Evolutionary conservation across 2,888 invertebrate genomes (phyloP).

Genomic region (Parapristionchus giblindavisi): DNA sequence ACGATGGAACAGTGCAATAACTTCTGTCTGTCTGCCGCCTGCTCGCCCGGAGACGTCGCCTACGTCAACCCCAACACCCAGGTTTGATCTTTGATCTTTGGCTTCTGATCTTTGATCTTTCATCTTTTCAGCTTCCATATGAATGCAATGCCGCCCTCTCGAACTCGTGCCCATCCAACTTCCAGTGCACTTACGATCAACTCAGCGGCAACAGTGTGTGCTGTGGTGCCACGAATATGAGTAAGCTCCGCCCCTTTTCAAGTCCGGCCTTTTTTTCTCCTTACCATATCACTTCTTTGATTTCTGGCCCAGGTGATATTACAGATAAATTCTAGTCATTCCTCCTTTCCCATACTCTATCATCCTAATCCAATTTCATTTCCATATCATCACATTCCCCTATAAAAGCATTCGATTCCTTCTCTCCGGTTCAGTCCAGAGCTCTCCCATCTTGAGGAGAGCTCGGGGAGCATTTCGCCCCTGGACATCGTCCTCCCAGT

Average conservation of each 20-base stretch:
- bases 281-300: too few species aligned
- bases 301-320: too few species aligned
- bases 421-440: too few species aligned
- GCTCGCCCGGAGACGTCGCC: constrained; percentile 63
- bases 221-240: constrained; percentile 68
- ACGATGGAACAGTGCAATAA: constrained; percentile 68
- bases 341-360: too few species aligned
- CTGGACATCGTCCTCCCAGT: too few species aligned
- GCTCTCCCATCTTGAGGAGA: too few species aligned
- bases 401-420: too few species aligned
- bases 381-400: too few species aligned
- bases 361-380: too few species aligned
- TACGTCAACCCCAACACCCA: constrained; percentile 68
- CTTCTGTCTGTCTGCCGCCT: constrained; percentile 68
- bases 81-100: background rate
- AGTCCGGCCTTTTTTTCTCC: too few species aligned
- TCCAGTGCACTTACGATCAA: constrained; percentile 65
- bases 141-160: constrained; percentile 67
- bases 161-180: constrained; percentile 68
- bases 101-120: background rate
- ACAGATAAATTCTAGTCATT: background rate
- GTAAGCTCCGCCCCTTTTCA: constrained; percentile 41
- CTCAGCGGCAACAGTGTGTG: constrained; percentile 64
- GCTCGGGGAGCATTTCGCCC: too few species aligned
- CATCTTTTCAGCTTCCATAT: constrained; percentile 54